These are phyloP conservation scores for Hypothenemus hampei DNA, from an alignment of 1,140 invertebrate genomes.

Conservation along the genomic window DNA sequence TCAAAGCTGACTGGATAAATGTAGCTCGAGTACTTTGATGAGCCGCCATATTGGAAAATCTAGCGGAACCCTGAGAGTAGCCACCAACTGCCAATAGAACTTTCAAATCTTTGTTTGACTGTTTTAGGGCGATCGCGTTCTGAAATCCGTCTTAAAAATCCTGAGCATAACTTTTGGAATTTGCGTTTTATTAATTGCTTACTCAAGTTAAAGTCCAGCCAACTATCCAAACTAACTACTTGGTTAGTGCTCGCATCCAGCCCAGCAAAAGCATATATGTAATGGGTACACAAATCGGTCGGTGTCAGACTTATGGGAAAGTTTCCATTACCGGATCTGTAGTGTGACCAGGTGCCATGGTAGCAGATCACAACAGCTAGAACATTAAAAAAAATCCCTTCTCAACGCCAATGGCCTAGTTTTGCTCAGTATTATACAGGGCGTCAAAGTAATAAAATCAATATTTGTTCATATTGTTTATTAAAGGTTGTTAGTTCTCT, in stretches of 20 bases:
- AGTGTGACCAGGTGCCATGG: conserved; percentile 68
- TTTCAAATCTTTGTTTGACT: conserved; percentile 60
- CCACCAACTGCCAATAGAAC: conserved; percentile 69
- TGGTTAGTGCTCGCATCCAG: conserved; percentile 47
- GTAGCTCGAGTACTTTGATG: conserved; percentile 46
- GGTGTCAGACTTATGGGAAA: conserved; percentile 64
- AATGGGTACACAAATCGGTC: conserved; percentile 64
- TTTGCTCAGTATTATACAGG: no score
- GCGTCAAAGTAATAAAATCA: no score
- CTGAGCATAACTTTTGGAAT: no score
- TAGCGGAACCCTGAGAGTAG: conserved; percentile 68
- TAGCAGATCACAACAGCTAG: conserved; percentile 58
- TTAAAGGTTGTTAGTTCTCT: no score
- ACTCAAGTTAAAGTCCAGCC: conserved; percentile 51
- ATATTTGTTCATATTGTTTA: no score
- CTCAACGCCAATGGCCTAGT: no score
- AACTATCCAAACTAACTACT: conserved; percentile 57
- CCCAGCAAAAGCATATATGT: conserved; percentile 69
- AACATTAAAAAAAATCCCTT: conserved; percentile 8
- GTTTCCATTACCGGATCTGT: conserved; percentile 59
- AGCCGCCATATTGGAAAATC: conserved; percentile 54
- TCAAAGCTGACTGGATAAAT: conserved; percentile 58
- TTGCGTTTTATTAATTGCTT: no score
- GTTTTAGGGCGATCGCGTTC: conserved; percentile 51
- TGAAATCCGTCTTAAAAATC: no score